Evolutionary conservation across 2,888 invertebrate species (phyloP).

Genomic region (Baronia brevicornis): DNA sequence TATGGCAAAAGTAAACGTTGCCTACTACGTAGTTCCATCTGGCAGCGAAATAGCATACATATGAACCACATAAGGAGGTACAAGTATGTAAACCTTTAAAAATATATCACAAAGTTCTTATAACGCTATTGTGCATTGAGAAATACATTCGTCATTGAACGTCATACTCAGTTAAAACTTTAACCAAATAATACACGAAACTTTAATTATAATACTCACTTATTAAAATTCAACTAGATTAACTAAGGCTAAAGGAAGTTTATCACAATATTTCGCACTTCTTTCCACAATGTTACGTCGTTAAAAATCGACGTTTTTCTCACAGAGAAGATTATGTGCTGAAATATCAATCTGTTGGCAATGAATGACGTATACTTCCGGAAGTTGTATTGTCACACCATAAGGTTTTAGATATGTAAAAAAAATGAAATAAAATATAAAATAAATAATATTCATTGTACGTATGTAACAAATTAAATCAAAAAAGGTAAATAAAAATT

Average conservation of each 20-base stretch:
- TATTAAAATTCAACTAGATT: conserved; percentile 66
- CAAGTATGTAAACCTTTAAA: conserved; percentile 9
- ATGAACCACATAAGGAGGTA: conserved; percentile 3
- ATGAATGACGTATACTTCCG: conserved; percentile 68
- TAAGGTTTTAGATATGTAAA: conserved; percentile 24
- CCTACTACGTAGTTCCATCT: conserved; percentile 39
- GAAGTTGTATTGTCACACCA: conserved; percentile 53
- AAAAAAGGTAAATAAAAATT: no score
- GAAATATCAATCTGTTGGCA: conserved; percentile 59
- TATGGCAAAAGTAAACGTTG: conserved; percentile 53
- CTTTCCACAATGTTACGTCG: conserved; percentile 60
- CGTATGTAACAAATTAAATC: no score
- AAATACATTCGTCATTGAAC: conserved; percentile 65
- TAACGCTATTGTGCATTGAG: conserved; percentile 55
- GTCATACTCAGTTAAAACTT: conserved; percentile 59
- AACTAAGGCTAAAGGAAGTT: conserved; percentile 61
- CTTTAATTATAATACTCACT: conserved; percentile 54
- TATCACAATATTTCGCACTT: conserved; percentile 68
- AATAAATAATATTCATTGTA: not conserved
- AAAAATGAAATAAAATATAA: conserved; percentile 1
- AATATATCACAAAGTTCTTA: conserved; percentile 12
- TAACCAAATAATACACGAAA: conserved; percentile 31
- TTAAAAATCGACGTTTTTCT: conserved; percentile 56
- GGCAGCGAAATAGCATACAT: conserved; percentile 14
- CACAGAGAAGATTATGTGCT: conserved; percentile 40